Evolutionary conservation across 1,140 invertebrate species (phyloP).

Genomic region (Luehdorfia chinensis): DNA sequence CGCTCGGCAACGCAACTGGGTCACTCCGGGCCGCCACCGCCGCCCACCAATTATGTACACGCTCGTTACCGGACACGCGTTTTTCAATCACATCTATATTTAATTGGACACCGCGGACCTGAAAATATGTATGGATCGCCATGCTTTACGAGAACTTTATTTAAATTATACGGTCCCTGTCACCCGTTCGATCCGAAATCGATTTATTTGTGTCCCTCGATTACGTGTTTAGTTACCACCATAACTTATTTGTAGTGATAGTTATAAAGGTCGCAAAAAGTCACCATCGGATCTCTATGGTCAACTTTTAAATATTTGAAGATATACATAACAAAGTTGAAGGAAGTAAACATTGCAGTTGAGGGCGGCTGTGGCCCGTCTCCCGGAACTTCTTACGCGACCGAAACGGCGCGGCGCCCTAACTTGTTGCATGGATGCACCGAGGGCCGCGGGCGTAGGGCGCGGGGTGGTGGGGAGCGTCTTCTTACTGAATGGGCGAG

Average conservation of each 20-base stretch:
- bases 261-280: too few relatives aligned
- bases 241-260: too few relatives aligned
- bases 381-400: slow-evolving; percentile 58
- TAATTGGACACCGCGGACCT: slow-evolving; percentile 72
- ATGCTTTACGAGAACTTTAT: slow-evolving; percentile 63
- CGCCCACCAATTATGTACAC: slow-evolving; percentile 74
- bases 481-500: slow-evolving; percentile 73
- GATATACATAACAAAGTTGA: too few relatives aligned
- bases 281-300: too few relatives aligned
- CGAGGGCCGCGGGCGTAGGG: slow-evolving; percentile 38
- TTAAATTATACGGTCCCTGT: slow-evolving; percentile 43
- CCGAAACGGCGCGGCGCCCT: slow-evolving; percentile 44
- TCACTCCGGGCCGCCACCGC: slow-evolving; percentile 61
- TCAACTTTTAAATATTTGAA: too few relatives aligned
- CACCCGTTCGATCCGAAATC: neutral
- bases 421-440: slow-evolving; percentile 76
- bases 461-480: slow-evolving; percentile 39
- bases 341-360: too few relatives aligned
- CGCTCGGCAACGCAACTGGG: slow-evolving; percentile 72
- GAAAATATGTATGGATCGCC: slow-evolving; percentile 66
- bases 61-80: slow-evolving; percentile 76
- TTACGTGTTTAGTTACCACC: too few relatives aligned
- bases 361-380: too few relatives aligned
- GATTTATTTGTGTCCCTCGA: neutral
- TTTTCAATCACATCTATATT: slow-evolving; percentile 77